These are phyloP conservation scores for Thalpophila matura DNA, from an alignment of 2,888 invertebrate genomes.

Conservation along the genomic window DNA sequence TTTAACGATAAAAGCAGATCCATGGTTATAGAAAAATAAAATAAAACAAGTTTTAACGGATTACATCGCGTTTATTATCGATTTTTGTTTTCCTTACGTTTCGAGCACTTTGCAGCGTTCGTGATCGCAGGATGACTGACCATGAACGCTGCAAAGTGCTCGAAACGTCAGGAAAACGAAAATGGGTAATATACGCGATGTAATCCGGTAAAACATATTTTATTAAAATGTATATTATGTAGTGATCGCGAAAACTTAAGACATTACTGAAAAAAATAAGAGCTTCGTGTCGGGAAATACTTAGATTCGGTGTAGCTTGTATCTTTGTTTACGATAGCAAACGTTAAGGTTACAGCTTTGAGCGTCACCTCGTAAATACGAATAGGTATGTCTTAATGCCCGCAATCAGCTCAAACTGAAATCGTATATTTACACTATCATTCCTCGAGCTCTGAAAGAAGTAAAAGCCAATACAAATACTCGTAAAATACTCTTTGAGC, in stretches of 20 bases:
- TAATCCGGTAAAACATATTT: too few species aligned
- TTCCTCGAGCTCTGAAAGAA: slow-evolving; percentile 61
- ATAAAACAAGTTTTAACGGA: too few species aligned
- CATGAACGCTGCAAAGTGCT: too few species aligned
- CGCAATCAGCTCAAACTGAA: slow-evolving; percentile 52
- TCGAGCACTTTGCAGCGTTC: too few species aligned
- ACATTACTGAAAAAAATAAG: slow-evolving; percentile 14
- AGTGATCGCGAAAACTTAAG: too few species aligned
- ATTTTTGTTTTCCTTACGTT: too few species aligned
- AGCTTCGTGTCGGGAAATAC: slow-evolving; percentile 30
- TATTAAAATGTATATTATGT: too few species aligned
- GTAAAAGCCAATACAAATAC: slow-evolving; percentile 68
- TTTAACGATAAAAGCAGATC: slow-evolving; percentile 22
- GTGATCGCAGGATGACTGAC: too few species aligned
- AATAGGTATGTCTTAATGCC: slow-evolving; percentile 50
- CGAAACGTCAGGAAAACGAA: too few species aligned
- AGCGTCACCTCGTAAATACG: slow-evolving; percentile 43
- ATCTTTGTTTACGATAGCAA: slow-evolving; percentile 19
- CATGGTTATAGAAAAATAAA: slow-evolving; percentile 9
- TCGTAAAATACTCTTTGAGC: slow-evolving; percentile 65
- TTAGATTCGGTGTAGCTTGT: slow-evolving; percentile 20
- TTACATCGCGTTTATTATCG: too few species aligned
- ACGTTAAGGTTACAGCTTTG: slow-evolving; percentile 24
- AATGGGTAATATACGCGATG: too few species aligned
- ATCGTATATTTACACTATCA: slow-evolving; percentile 65